These are phyloP conservation scores for Hemicrepidius hirtus DNA, from an alignment of 2,888 invertebrate genomes.

Conservation along the genomic window DNA sequence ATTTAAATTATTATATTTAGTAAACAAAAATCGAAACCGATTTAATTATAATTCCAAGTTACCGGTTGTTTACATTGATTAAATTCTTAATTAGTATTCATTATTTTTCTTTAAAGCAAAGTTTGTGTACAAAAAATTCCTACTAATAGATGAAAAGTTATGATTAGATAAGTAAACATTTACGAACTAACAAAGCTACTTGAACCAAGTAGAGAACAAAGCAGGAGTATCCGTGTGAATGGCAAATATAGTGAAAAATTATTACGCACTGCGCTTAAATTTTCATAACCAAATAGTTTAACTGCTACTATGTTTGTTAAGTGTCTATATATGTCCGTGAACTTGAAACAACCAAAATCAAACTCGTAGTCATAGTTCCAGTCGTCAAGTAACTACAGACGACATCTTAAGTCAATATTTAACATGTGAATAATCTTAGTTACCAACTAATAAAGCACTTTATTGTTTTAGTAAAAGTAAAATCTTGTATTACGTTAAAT, in stretches of 20 bases:
- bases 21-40: no score
- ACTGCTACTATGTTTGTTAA: constrained; percentile 62
- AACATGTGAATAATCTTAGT: constrained; percentile 54
- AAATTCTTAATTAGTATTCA: background rate
- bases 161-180: constrained; percentile 38
- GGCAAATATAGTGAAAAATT: constrained; percentile 61
- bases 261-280: constrained; percentile 57
- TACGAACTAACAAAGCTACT: constrained; percentile 29
- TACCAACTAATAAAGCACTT: background rate
- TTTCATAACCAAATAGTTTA: constrained; percentile 61
- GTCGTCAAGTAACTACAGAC: constrained; percentile 57
- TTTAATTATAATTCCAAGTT: no score
- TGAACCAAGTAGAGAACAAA: constrained; percentile 41
- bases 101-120: background rate
- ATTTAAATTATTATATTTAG: no score
- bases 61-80: no score
- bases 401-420: constrained; percentile 62
- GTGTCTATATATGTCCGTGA: constrained; percentile 60
- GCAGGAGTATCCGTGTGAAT: constrained; percentile 61
- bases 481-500: no score
- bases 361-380: constrained; percentile 58
- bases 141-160: constrained; percentile 8
- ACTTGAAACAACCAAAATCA: constrained; percentile 59
- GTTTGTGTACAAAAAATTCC: background rate
- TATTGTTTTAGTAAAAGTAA: background rate